Evolutionary conservation across 2,113 vertebrate species (phyloP).

Genomic region (Calyptommatus sinebrachiatus): DNA sequence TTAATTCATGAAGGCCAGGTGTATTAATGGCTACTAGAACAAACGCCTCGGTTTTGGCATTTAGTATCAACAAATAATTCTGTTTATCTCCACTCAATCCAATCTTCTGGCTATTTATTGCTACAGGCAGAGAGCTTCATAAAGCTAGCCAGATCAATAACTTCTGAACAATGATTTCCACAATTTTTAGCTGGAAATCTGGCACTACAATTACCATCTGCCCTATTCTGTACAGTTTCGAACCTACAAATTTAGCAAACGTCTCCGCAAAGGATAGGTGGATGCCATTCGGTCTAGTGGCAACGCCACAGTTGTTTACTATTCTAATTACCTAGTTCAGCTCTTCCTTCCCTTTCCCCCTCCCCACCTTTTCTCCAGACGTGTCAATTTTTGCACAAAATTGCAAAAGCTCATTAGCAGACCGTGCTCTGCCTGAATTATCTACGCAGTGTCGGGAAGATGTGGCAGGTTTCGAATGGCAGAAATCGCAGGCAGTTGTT

Average conservation of each 20-base stretch:
- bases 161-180: no score
- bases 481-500: slow-evolving; percentile 5
- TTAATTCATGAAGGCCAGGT: no score
- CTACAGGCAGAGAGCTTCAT: no score
- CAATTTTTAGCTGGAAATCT: not conserved
- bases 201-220: not conserved
- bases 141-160: no score
- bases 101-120: no score
- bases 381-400: slow-evolving; percentile 30
- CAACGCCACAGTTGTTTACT: not conserved
- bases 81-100: no score
- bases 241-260: no score
- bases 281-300: not conserved
- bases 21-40: no score
- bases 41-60: no score
- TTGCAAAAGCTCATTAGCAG: slow-evolving; percentile 39
- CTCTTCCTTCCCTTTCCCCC: not conserved
- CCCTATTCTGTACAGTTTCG: not conserved
- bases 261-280: not conserved
- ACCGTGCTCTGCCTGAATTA: slow-evolving; percentile 8
- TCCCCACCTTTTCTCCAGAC: not conserved
- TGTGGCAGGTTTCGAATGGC: slow-evolving; percentile 23
- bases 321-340: slow-evolving; percentile 27
- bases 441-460: not conserved
- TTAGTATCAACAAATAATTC: no score